phyloP scores from a whole-genome alignment of 2,888 invertebrate genomes.

The Lydus trimaculatus region DNA sequence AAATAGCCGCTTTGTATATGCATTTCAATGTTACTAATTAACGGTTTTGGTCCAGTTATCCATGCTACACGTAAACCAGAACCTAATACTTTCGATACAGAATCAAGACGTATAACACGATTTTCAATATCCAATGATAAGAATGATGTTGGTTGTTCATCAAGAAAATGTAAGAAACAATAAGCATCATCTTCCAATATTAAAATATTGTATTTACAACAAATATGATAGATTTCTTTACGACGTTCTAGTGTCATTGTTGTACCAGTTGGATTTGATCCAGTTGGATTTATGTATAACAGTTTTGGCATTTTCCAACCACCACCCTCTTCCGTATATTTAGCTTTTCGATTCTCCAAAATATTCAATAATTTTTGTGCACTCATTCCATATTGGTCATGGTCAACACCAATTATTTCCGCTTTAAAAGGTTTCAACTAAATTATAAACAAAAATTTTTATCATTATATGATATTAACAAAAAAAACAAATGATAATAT shows the following conservation, averaged over 20 bases:
- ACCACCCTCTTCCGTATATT: slow-evolving; percentile 56
- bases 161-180: slow-evolving; percentile 76
- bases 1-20: slow-evolving; percentile 75
- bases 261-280: slow-evolving; percentile 77
- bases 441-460: slow-evolving; percentile 41
- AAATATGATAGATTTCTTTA: slow-evolving; percentile 74
- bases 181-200: slow-evolving; percentile 87
- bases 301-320: slow-evolving; percentile 70
- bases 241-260: slow-evolving; percentile 72
- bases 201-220: slow-evolving; percentile 77
- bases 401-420: slow-evolving; percentile 71
- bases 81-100: slow-evolving; percentile 77
- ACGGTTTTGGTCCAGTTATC: slow-evolving; percentile 72
- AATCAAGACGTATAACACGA: slow-evolving; percentile 78
- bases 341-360: slow-evolving; percentile 63
- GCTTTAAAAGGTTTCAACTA: slow-evolving; percentile 75
- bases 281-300: slow-evolving; percentile 77
- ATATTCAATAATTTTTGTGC: slow-evolving; percentile 67
- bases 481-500: not conserved
- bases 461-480: not conserved
- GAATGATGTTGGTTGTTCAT: slow-evolving; percentile 70
- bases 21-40: slow-evolving; percentile 70
- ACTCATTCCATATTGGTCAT: slow-evolving; percentile 73
- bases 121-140: slow-evolving; percentile 78
- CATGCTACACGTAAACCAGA: slow-evolving; percentile 78